Conservation (phyloP, 2,888 invertebrate species). For the Bhutanitis thaidina region DNA sequence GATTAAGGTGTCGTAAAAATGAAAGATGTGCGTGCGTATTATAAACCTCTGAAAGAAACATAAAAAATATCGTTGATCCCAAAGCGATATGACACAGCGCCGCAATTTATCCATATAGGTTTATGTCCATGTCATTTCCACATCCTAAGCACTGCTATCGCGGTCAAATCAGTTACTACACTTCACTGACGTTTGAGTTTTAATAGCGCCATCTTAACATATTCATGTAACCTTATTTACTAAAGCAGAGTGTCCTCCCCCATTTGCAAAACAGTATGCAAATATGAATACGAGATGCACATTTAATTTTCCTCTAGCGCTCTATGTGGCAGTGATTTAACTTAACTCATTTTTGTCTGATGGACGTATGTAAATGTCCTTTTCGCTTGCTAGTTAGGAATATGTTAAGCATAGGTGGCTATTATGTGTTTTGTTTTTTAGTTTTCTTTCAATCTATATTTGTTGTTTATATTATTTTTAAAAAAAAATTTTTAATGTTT, state of each 20-base stretch:
- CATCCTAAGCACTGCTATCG: slow-evolving; percentile 37
- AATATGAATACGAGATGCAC: background rate
- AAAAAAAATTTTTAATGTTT: too few species aligned
- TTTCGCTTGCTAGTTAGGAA: too few species aligned
- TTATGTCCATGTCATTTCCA: slow-evolving; percentile 66
- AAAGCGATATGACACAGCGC: background rate
- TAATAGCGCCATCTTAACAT: background rate
- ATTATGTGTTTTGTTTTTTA: too few species aligned
- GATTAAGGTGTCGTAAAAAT: too few species aligned
- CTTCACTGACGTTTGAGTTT: slow-evolving; percentile 12
- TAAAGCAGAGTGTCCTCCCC: background rate
- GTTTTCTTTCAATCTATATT: too few species aligned
- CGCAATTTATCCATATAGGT: slow-evolving; percentile 31
- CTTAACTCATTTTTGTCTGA: background rate
- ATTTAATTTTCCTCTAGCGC: background rate
- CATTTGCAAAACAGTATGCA: slow-evolving; percentile 9
- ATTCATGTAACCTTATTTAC: background rate
- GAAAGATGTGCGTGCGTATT: too few species aligned
- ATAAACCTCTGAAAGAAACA: too few species aligned
- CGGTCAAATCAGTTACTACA: slow-evolving; percentile 21
- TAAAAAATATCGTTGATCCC: background rate
- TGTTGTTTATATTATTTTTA: too few species aligned
- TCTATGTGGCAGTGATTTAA: background rate
- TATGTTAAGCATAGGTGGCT: too few species aligned
- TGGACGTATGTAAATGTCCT: background rate